Percentiles rank a stretch among this genome's conserved stretches.
phyloP scores from a whole-genome alignment of 2,797 vertebrate species.

The Sarcophilus harrisii region DNA sequence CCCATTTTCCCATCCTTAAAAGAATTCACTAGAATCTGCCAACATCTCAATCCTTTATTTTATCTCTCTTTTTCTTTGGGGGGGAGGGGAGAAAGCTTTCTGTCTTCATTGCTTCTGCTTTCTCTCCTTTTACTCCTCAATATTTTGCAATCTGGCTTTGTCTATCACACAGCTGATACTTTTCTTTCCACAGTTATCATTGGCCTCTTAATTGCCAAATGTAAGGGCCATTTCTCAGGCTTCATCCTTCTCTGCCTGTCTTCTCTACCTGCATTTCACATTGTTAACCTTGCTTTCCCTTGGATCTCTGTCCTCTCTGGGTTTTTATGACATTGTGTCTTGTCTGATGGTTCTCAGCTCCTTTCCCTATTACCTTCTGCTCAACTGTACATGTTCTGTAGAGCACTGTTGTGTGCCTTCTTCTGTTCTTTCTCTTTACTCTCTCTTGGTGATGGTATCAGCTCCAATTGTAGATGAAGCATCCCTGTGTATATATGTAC shows the following conservation, averaged over 20 bases:
- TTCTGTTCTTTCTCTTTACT: neutral
- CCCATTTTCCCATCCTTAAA: neutral
- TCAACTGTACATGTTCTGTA: too few species aligned
- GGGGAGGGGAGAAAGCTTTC: neutral
- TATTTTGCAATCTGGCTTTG: neutral
- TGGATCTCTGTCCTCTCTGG: too few species aligned
- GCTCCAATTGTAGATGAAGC: too few species aligned
- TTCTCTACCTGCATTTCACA: neutral
- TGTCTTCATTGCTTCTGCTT: neutral
- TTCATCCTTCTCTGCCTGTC: neutral
- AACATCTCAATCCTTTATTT: neutral
- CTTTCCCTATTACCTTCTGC: too few species aligned
- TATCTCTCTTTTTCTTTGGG: neutral
- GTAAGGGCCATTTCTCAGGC: neutral
- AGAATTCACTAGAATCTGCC: neutral
- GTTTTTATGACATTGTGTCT: too few species aligned
- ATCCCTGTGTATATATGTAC: too few species aligned
- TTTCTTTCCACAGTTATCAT: neutral
- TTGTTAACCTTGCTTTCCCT: neutral
- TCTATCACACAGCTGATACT: neutral
- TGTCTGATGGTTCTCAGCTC: too few species aligned
- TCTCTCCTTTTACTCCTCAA: neutral
- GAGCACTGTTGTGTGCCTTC: too few species aligned
- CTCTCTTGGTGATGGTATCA: neutral
- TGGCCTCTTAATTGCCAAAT: neutral